These are phyloP conservation scores for Tor tambroides DNA, from an alignment of 2,113 vertebrate species.

Conservation along the genomic window DNA sequence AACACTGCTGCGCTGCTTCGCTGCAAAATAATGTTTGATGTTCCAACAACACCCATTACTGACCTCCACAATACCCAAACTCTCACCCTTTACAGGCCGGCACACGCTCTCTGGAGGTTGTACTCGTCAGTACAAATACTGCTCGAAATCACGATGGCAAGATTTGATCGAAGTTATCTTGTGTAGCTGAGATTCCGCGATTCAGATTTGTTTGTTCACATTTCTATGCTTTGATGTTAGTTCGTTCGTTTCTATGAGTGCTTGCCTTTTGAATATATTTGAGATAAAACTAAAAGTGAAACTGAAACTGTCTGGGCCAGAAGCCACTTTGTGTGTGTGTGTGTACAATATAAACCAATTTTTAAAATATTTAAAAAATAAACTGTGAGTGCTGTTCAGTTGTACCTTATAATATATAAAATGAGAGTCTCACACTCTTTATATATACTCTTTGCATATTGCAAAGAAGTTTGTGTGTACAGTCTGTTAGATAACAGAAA, in stretches of 20 bases:
- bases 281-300: not conserved
- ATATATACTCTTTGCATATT: not conserved
- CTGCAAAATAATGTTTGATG: constrained; percentile 49
- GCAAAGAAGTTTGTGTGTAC: not conserved
- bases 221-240: not conserved
- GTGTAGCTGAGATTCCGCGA: not conserved
- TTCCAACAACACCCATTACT: constrained; percentile 46
- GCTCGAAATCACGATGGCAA: not conserved
- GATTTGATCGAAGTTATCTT: not conserved
- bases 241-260: not conserved
- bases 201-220: not conserved
- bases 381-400: not conserved
- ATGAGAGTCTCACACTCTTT: not conserved
- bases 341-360: not conserved
- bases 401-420: not conserved
- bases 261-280: not conserved
- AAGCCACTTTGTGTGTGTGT: not conserved
- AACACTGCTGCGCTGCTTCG: constrained; percentile 14
- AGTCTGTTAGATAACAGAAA: not conserved
- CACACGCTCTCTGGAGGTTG: constrained; percentile 43
- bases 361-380: not conserved
- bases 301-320: not conserved
- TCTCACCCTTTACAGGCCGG: constrained; percentile 23
- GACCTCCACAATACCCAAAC: constrained; percentile 51
- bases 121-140: constrained; percentile 4